Percentiles rank a stretch among this genome's conserved stretches.
Conservation (phyloP, 2,888 invertebrate genomes). For the Toxonevra muliebris region DNA sequence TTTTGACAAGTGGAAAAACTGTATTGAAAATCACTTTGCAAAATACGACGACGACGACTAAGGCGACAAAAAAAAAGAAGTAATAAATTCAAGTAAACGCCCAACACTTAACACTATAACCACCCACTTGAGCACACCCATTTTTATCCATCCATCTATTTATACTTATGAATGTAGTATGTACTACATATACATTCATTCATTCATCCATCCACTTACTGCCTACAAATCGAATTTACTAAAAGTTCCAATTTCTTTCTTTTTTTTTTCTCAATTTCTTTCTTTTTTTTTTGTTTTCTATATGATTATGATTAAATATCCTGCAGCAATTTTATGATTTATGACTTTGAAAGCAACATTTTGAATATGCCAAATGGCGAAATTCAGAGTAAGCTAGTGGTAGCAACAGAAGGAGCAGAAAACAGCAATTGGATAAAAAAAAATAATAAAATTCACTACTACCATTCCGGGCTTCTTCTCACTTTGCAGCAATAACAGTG, state of each 20-base stretch:
- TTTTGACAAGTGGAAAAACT: too few species aligned
- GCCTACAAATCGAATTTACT: constrained; percentile 16
- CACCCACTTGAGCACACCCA: too few species aligned
- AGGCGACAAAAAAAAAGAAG: too few species aligned
- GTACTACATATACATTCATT: too few species aligned
- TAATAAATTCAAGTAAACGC: too few species aligned
- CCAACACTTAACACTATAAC: too few species aligned
- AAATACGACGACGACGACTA: too few species aligned
- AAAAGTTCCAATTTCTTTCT: constrained; percentile 15
- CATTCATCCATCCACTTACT: too few species aligned
- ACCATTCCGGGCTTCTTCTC: not conserved
- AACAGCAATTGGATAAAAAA: not conserved
- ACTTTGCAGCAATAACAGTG: not conserved
- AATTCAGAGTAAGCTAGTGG: constrained; percentile 27
- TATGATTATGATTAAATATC: constrained; percentile 47
- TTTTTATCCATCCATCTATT: too few species aligned
- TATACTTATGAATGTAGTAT: too few species aligned
- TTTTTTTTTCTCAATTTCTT: constrained; percentile 14
- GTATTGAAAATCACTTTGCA: too few species aligned
- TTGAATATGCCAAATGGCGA: constrained; percentile 43
- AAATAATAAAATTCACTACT: not conserved
- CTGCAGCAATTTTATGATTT: constrained; percentile 47
- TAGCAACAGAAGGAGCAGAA: constrained; percentile 7
- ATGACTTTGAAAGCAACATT: constrained; percentile 43
- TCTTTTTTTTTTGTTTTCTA: constrained; percentile 38